Evolutionary conservation across 2,113 vertebrate species (phyloP).

Genomic region (Genyomyrus donnyi): DNA sequence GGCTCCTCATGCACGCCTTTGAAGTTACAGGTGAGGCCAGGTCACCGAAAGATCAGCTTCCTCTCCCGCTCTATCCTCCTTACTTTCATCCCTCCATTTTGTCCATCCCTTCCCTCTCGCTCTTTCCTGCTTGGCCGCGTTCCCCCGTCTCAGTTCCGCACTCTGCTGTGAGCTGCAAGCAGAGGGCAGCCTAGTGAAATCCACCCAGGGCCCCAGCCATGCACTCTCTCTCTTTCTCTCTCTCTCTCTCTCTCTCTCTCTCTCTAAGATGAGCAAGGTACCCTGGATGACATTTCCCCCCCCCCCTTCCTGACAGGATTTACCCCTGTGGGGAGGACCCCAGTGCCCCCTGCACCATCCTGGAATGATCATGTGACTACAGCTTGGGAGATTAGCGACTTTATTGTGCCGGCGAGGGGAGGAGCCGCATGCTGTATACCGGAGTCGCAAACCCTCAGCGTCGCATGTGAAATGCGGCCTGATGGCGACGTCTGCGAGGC

Average conservation of each 20-base stretch:
- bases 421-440: background rate
- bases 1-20: background rate
- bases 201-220: conserved; percentile 18
- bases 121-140: background rate
- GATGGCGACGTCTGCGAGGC: background rate
- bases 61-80: background rate
- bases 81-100: background rate
- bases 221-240: background rate
- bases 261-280: background rate
- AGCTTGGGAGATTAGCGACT: background rate
- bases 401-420: background rate
- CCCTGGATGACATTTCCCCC: conserved; percentile 5
- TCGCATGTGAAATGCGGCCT: background rate
- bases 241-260: background rate
- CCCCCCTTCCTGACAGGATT: conserved; percentile 8
- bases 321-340: background rate
- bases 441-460: background rate
- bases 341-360: background rate
- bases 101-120: background rate
- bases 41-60: background rate
- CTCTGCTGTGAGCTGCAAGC: conserved; percentile 29
- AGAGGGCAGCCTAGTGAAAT: conserved; percentile 46
- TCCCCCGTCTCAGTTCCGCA: background rate
- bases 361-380: conserved; percentile 9
- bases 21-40: background rate